Base-by-base conservation (phyloP, 2,797 vertebrate genomes). In the Gephyroberyx darwinii region DNA sequence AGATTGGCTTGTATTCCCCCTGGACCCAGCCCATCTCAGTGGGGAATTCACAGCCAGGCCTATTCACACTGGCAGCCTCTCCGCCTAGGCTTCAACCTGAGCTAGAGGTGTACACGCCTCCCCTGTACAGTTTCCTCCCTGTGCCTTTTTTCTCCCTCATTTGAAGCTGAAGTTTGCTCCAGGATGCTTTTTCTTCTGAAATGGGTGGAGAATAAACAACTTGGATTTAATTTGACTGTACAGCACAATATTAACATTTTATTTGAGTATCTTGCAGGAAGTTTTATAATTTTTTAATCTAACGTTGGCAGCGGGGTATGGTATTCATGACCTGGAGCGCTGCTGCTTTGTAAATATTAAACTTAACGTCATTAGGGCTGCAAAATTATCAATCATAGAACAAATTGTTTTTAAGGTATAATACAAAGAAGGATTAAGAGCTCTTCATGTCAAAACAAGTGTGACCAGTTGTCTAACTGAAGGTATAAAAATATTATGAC, bases 1-100 rank as follows among this genome's bases (percentile, higher is more conserved):
- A 89, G 88, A 90, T 90, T 88, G 89, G 91, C 86, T 91, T 6
- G 22, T 69, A 73, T 85, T 93, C 93, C 91, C 92, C 77, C 82
- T 83, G 91, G 91, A 92, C 74, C 54, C 13, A 67, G 83, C 82
- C 84, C 56, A 64, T 86, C 85, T 86, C 92, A 80, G 83, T 71
- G 69, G 93, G 92, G 91, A 90, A 88, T 93, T 90, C 87, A 89
- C 85, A 82, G 81, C 77, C 71, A 8, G 85, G 81, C 71, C 88
- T 86, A 81, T 89, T 88, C 82, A 74, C 85, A 69, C 81, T 90
- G 89, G 90, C 84, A 85, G 77, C 75, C 73, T 83, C 41, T 43
- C 10, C 13, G 78, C 82, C 87, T 82, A 60, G 82, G 84, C 87
- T 81, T 74, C 81, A 82, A 74, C 66, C 3, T 17, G 75, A 88